Conservation (phyloP, 1,140 invertebrate species). For the Drosophila teissieri region DNA sequence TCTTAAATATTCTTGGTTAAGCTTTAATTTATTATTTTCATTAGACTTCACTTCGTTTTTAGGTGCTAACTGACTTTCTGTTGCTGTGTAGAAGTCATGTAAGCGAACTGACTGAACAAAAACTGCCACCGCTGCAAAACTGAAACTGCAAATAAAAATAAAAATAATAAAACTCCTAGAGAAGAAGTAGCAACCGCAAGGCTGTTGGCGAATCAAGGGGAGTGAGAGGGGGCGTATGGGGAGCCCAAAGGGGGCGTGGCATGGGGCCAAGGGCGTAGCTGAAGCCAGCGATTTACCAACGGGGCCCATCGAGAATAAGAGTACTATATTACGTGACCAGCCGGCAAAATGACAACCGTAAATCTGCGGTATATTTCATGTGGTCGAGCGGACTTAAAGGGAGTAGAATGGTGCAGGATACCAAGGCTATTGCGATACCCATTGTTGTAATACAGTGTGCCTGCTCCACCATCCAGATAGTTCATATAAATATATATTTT, state of each 20-base stretch:
- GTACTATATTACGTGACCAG: conserved; percentile 74
- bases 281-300: conserved; percentile 29
- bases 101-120: conserved; percentile 62
- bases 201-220: conserved; percentile 25
- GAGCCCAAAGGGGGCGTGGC: conserved; percentile 21
- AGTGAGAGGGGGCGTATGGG: neutral
- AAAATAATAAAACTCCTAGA: conserved; percentile 65
- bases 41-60: too few species aligned
- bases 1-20: too few species aligned
- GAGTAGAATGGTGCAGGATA: neutral
- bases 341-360: conserved; percentile 75
- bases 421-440: neutral
- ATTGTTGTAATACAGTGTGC: neutral
- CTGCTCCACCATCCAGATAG: neutral
- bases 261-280: conserved; percentile 39
- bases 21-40: too few species aligned
- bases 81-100: conserved; percentile 9
- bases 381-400: conserved; percentile 38
- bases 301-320: conserved; percentile 34
- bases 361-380: conserved; percentile 80
- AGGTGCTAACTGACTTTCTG: too few species aligned
- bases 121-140: conserved; percentile 70
- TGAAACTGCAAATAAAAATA: conserved; percentile 78
- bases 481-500: neutral
- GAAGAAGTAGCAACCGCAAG: conserved; percentile 41